Evolutionary conservation across 2,797 vertebrate species (phyloP), one percentile per base, ranked within the genome.

Genomic region (Tenualosa thibaudeaui): DNA sequence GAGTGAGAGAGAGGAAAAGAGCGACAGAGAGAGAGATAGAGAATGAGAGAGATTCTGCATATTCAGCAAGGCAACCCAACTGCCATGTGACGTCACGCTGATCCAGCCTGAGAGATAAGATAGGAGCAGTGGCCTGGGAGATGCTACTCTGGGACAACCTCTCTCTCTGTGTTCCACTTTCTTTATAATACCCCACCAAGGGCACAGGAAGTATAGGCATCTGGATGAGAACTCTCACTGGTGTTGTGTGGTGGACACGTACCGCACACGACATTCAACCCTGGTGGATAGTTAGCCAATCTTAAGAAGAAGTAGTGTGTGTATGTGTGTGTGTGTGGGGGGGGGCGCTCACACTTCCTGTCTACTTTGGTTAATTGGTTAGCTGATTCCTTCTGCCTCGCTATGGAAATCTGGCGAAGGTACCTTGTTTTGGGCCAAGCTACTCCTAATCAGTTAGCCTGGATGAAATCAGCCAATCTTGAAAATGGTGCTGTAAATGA

Each of bases 1-100:
- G 24, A 65, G 60, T 26, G 60, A 31, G 24, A 65, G 62, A 65
- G 62, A 65, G 62, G 31, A 24, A 65, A 62, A 92, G 89, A 87
- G 89, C 86, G 82, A 85, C 89, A 62, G 24, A 88, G 84, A 81
- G 87, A 88, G 83, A 89, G 82, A 83, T 81, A 62, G 54, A 89
- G 75, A 85, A 84, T 85, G 60, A 85, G 88, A 87, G 82, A 65
- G 91, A 87, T 65, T 65, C 62, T 65, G 62, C 62, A 65, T 65
- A 65, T 65, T 65, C 62, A 65, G 62, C 62, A 65, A 65, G 62
- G 62, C 62, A 65, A 65, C 62, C 62, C 24, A 65, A 65, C 62
- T 65, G 62, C 62, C 62, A 8, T 43, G 46, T 75, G 50, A 53
- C 0, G 31, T 82, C 17, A 56, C 17, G 3, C 37, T 54, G 81